phyloP scores from a whole-genome alignment of 2,113 vertebrate genomes.

The Coturnix japonica region DNA sequence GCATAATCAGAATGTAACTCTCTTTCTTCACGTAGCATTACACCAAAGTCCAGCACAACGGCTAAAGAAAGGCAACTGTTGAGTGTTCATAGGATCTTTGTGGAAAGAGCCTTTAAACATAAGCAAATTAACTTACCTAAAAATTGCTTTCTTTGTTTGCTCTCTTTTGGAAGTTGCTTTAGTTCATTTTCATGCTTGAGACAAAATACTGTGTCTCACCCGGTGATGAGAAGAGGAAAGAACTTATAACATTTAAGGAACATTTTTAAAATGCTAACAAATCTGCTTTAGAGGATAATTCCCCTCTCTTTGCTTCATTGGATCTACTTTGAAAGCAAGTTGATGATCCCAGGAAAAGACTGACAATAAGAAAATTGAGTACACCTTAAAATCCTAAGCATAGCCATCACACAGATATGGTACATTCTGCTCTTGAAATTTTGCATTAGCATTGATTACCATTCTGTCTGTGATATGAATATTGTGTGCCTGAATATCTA shows the following conservation, averaged over 20 bases:
- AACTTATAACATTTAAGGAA: background rate
- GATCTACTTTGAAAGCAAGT: background rate
- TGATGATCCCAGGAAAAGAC: background rate
- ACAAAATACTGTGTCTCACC: background rate
- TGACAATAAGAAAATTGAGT: background rate
- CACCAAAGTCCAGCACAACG: background rate
- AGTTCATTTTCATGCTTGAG: background rate
- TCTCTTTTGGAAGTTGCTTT: background rate
- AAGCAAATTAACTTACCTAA: background rate
- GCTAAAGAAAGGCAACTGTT: background rate
- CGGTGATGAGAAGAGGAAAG: background rate
- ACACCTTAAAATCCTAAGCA: background rate
- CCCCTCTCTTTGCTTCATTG: background rate
- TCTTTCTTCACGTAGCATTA: background rate
- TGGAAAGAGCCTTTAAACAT: background rate
- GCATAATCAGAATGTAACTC: background rate
- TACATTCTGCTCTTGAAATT: background rate
- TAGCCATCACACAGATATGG: background rate
- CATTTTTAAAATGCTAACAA: background rate
- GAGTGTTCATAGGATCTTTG: background rate
- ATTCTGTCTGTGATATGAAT: constrained; percentile 15
- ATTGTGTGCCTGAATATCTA: background rate
- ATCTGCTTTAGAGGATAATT: background rate
- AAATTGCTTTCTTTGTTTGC: background rate
- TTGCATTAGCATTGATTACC: background rate